Percentiles rank a stretch among this genome's conserved stretches.
phyloP scores from a whole-genome alignment of 2,113 vertebrate genomes.

The Spizaetus ornatus region DNA sequence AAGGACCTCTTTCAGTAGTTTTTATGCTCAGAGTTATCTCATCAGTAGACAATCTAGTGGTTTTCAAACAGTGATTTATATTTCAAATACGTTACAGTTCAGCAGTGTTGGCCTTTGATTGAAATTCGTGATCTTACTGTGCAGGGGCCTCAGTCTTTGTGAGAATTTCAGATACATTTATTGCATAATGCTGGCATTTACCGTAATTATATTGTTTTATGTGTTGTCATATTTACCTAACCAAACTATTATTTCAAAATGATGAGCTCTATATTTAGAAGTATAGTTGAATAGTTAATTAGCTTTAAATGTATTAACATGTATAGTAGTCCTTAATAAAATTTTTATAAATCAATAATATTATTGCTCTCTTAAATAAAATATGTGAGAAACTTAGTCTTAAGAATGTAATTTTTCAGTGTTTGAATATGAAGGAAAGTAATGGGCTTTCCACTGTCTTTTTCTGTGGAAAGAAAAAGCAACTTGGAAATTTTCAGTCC shows the following conservation, averaged over 20 bases:
- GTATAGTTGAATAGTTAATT: not conserved
- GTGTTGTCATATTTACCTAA: not conserved
- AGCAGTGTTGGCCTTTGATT: not conserved
- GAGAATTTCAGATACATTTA: not conserved
- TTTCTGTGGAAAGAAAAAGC: not conserved
- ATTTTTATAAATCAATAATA: not conserved
- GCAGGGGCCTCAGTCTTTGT: not conserved
- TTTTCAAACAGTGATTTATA: not conserved
- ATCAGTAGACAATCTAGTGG: accelerated
- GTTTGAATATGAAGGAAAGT: not conserved
- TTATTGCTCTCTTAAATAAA: not conserved
- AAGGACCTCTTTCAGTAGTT: not conserved
- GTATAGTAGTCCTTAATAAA: not conserved
- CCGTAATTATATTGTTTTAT: not conserved
- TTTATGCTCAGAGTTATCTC: not conserved
- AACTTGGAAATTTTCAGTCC: not conserved
- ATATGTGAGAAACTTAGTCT: not conserved
- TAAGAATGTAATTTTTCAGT: accelerated
- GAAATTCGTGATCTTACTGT: not conserved
- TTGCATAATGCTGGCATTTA: not conserved
- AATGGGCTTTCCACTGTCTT: not conserved
- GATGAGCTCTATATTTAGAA: not conserved
- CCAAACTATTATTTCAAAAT: not conserved
- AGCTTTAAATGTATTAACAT: not conserved
- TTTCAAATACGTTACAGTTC: accelerated